Evolutionary conservation across 2,113 vertebrate genomes (phyloP).

Genomic region (Psittacara wagleri): DNA sequence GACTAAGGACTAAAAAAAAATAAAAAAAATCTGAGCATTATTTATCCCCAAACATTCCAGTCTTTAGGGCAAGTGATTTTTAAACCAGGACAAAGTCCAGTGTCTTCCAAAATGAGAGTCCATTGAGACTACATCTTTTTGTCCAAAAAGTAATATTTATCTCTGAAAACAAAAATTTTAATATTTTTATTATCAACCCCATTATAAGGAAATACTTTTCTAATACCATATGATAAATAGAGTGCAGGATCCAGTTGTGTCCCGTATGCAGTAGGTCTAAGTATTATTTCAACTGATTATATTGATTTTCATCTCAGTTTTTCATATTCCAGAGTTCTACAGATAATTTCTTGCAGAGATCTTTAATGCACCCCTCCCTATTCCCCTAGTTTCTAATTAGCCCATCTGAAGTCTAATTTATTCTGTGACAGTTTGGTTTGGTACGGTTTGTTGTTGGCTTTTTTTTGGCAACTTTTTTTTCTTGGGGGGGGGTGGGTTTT

Average conservation of each 20-base stretch:
- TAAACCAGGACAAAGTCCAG: neutral
- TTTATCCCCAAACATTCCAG: neutral
- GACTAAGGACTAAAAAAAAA: neutral
- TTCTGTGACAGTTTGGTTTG: neutral
- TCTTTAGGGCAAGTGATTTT: neutral
- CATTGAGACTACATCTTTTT: neutral
- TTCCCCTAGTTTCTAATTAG: neutral
- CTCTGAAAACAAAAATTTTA: neutral
- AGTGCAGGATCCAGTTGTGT: neutral
- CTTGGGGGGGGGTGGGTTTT: too few species aligned
- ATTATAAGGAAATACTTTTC: neutral
- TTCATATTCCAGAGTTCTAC: neutral
- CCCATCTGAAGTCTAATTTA: neutral
- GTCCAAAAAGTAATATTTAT: neutral
- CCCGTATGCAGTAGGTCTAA: neutral
- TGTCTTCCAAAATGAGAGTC: neutral
- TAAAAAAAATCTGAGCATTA: neutral
- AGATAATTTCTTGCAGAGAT: neutral
- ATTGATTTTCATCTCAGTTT: neutral
- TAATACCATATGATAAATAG: fast-evolving
- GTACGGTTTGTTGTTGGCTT: neutral
- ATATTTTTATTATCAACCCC: neutral
- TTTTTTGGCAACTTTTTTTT: neutral
- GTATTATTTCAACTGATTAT: neutral
- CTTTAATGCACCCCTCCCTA: neutral